phyloP scores from a whole-genome alignment of 2,797 vertebrate genomes.

The Micromesistius poutassou region DNA sequence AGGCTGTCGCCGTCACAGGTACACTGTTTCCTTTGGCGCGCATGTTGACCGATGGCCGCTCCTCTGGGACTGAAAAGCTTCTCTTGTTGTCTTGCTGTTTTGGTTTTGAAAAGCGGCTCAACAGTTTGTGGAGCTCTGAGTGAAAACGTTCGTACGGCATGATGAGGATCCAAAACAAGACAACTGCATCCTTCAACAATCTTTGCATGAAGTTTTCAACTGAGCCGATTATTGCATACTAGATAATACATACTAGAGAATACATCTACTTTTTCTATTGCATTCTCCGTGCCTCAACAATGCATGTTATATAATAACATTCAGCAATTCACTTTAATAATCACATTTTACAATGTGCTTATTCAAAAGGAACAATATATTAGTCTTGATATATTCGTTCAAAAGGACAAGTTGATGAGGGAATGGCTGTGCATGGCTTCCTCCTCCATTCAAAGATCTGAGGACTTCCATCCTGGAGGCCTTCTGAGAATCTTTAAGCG shows the following conservation, averaged over 20 bases:
- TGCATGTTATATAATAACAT: neutral
- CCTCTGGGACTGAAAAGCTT: neutral
- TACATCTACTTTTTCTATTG: slow-evolving; percentile 15
- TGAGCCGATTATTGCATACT: slow-evolving; percentile 28
- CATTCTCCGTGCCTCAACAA: neutral
- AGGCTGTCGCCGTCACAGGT: slow-evolving; percentile 74
- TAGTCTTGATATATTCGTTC: neutral
- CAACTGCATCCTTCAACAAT: slow-evolving; percentile 14
- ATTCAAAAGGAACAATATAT: neutral
- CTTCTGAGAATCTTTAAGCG: slow-evolving; percentile 66
- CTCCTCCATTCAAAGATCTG: slow-evolving; percentile 57
- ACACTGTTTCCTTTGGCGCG: slow-evolving; percentile 50
- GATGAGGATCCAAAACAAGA: slow-evolving; percentile 15
- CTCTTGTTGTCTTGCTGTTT: neutral
- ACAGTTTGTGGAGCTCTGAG: neutral
- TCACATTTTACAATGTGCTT: neutral
- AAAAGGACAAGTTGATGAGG: neutral
- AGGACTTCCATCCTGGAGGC: slow-evolving; percentile 65
- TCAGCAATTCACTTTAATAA: neutral
- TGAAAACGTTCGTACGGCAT: slow-evolving; percentile 34
- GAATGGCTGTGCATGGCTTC: slow-evolving; percentile 64
- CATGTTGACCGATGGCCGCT: slow-evolving; percentile 12
- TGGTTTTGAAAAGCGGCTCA: neutral
- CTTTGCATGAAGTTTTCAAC: neutral
- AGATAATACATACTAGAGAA: slow-evolving; percentile 41